Evolutionary conservation across 1,140 invertebrate genomes (phyloP), one percentile per base, ranked within the genome.

Genomic region (Chlorops oryzae): DNA sequence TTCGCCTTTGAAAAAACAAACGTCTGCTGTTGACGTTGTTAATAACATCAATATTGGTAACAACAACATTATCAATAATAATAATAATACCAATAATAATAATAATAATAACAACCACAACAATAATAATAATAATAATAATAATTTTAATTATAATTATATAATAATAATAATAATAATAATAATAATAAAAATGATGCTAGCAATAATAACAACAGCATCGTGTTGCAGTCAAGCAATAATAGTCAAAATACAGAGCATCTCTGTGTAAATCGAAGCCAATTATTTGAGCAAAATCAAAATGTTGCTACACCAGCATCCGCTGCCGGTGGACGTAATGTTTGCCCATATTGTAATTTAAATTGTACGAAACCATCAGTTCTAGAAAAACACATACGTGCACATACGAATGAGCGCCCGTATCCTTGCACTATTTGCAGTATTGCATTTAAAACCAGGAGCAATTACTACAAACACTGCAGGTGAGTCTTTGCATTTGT

Each of bases 361-460:
- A 83, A 81, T 34, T 95, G 90, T 77, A 85, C 90, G 56, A 96
- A 96, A 72, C 92, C 91, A n/a, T 93, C 90, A 62, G 90, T 94
- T 35, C 76, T 95, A 40, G 84, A 93, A 68, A 96, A 96, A 76
- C 92, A 96, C 77, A 88, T 94, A 62, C 81, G 91, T 59, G 82
- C 90, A 51, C 89, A 95, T 75, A 88, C 90, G n/a, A 92, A 93
- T 64, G 91, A 95, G 72, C 80, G 92, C 42, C 91, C 91, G 18
- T 96, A 85, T 76, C 91, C 91, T 12, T 96, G 92, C 74, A 74
- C 80, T 40, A 83, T 84, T 20, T 96, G 92, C 72, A 90, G 89
- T 44, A 90, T 94, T 72, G 87, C 89, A 47, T 95, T 95, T 75
- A 96, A 96, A 73, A 96, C 92, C 2, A 91, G 91, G 65, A 93